These are phyloP conservation scores for Tachystola acroxantha DNA, from an alignment of 2,888 invertebrate species.

Conservation along the genomic window DNA sequence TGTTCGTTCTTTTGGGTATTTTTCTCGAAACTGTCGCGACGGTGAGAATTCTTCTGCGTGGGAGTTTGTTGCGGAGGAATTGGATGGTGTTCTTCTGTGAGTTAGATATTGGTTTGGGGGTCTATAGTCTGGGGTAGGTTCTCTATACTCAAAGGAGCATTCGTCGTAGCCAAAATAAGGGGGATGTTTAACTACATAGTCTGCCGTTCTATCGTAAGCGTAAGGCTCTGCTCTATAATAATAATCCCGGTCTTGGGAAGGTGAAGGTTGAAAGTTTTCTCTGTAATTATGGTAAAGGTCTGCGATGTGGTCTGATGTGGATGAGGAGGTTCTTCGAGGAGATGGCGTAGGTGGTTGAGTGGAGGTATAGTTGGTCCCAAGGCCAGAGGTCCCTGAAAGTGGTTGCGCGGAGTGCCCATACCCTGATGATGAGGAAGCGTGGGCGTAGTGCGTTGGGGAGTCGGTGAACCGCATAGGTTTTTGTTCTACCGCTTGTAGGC, in stretches of 20 bases:
- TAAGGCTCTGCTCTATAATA: slow-evolving; percentile 56
- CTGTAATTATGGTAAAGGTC: slow-evolving; percentile 77
- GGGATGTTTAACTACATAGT: slow-evolving; percentile 58
- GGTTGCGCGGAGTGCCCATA: slow-evolving; percentile 73
- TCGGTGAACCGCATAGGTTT: slow-evolving; percentile 86
- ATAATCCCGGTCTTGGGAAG: slow-evolving; percentile 50
- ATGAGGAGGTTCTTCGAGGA: slow-evolving; percentile 84
- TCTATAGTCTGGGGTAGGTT: slow-evolving; percentile 54
- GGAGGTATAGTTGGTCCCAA: slow-evolving; percentile 72
- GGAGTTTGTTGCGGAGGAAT: slow-evolving; percentile 80
- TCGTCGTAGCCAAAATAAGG: slow-evolving; percentile 65
- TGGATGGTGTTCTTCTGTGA: slow-evolving; percentile 88
- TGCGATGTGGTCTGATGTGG: slow-evolving; percentile 79
- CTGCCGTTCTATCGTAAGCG: slow-evolving; percentile 59
- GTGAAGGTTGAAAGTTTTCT: slow-evolving; percentile 63
- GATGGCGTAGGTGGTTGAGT: slow-evolving; percentile 80
- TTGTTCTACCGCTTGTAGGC: slow-evolving; percentile 74
- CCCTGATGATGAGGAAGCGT: slow-evolving; percentile 66
- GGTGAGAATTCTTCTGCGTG: slow-evolving; percentile 72
- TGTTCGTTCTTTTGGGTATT: slow-evolving; percentile 32
- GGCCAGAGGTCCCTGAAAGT: slow-evolving; percentile 70
- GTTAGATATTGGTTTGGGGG: slow-evolving; percentile 54
- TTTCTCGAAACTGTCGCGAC: slow-evolving; percentile 47
- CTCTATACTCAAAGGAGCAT: slow-evolving; percentile 56
- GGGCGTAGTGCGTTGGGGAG: slow-evolving; percentile 83